Base-by-base conservation (phyloP, 1,140 invertebrate species). In the Octopus sinensis region DNA sequence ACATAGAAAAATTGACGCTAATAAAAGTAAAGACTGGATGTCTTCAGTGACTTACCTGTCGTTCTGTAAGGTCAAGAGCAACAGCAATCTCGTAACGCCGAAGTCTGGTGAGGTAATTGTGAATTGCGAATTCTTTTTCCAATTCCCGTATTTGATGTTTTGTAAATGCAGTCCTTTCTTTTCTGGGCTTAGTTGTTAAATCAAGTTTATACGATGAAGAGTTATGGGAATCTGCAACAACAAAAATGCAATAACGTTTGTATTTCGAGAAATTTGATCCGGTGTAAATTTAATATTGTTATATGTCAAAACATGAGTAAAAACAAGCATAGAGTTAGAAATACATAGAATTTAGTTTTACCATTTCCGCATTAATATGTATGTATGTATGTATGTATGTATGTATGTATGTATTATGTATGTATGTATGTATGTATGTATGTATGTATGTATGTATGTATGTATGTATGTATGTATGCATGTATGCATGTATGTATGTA, bases 51-150 rank as follows among this genome's bases (percentile, higher is more conserved):
- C 86, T 91, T 91, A 97, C 96, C 93, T 98, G 96, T 92, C 96
- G 92, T 91, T 98, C 97, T 0, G 95, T 96, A 54, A 98, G 92
- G 88, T 96, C 94, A 51, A 98, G 90, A 0, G 96, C 94, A 4
- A 98, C 95, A 0, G 97, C 96, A 82, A 98, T 97, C 91, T 98
- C 96, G 87, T 98, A 98, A 84, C 97, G 92, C 53, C 96, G 91
- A 78, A 98, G 92, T 78, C 96, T 91, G 0, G 96, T 97, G 54
- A 98, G 91, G 91, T 98, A 98, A 91, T 97, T 98, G 73, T 96
- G 96, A 82, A 94, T 93, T 5, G 92, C 88, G 89, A 98, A 98
- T 92, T 98, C 96, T 6, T 93, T 92, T 89, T 98, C 97, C 78
- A 98, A 89, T 87, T 96, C 94, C 76, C 92, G 92, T 4, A 98